A percentile compares a stretch with the other conserved stretches of the same genome.
Evolutionary conservation across 2,113 vertebrate species (phyloP).

Genomic region (Sardina pilchardus): DNA sequence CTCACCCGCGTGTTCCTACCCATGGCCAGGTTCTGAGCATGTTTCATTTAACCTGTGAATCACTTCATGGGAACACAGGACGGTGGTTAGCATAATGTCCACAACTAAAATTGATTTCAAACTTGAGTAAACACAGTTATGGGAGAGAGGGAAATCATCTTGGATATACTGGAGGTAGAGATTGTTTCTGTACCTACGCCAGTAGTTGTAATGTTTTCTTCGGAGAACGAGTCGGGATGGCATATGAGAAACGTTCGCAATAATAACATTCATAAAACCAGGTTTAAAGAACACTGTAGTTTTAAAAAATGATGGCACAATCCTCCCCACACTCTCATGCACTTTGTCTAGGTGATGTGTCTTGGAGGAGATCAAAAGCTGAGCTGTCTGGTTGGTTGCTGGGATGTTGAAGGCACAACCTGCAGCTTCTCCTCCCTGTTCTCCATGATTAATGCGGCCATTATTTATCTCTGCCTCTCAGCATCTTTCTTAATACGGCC

Average conservation of each 20-base stretch:
- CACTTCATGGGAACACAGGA: conserved; percentile 39
- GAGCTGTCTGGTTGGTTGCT: conserved; percentile 4
- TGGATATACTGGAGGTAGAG: conserved; percentile 9
- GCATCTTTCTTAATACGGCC: conserved; percentile 46
- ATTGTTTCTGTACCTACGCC: background rate
- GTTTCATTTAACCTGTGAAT: conserved; percentile 46
- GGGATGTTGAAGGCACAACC: background rate
- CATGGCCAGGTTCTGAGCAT: conserved; percentile 35
- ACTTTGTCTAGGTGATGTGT: background rate
- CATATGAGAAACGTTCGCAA: conserved; percentile 8
- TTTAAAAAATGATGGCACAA: background rate
- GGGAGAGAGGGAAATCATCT: background rate
- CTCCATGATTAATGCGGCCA: conserved; percentile 43
- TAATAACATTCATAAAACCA: background rate
- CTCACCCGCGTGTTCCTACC: background rate
- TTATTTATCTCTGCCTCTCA: conserved; percentile 60
- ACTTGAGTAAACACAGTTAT: conserved; percentile 12
- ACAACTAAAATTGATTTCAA: conserved; percentile 10
- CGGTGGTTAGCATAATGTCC: conserved; percentile 34
- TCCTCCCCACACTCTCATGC: background rate
- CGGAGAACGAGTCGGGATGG: background rate
- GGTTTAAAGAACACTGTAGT: background rate
- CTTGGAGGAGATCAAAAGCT: conserved; percentile 4
- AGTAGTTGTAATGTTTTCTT: conserved; percentile 6
- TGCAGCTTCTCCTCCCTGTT: conserved; percentile 20